Evolutionary conservation across 2,797 vertebrate species (phyloP).

Genomic region (Micrastur ruficollis): DNA sequence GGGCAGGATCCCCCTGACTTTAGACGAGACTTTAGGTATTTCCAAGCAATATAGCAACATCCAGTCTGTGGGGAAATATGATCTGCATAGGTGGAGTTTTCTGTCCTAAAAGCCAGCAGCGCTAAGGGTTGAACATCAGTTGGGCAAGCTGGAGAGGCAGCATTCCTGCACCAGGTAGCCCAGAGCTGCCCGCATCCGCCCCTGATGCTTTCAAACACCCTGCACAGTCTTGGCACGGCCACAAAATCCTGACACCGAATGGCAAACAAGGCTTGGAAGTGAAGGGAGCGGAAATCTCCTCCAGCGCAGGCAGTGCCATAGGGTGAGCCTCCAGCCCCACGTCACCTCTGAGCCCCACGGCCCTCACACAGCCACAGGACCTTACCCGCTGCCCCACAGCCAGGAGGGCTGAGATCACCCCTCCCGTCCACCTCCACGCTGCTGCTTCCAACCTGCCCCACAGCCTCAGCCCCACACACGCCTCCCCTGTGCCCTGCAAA

Average conservation of each 20-base stretch:
- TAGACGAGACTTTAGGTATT: background rate
- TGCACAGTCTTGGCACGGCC: fast-evolving
- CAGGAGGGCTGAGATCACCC: background rate
- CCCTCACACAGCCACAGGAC: too few relatives aligned
- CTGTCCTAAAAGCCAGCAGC: fast-evolving
- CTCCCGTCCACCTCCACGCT: background rate
- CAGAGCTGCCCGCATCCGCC: background rate
- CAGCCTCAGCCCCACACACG: fast-evolving
- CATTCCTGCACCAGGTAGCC: background rate
- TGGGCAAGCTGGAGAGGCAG: background rate
- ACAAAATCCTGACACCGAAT: fast-evolving
- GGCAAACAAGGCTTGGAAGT: background rate
- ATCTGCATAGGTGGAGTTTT: fast-evolving
- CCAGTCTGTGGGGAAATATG: fast-evolving
- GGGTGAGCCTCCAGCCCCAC: background rate
- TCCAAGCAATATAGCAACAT: fast-evolving
- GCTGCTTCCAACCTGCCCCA: background rate
- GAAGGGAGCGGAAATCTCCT: background rate
- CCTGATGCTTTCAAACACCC: fast-evolving
- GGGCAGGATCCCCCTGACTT: background rate
- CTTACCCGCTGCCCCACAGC: background rate
- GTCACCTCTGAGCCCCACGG: background rate
- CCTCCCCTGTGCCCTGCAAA: background rate
- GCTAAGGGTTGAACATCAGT: fast-evolving
- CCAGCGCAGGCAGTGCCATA: fast-evolving